Percentiles rank a stretch among this genome's conserved stretches.
These are phyloP conservation scores for Panulirus ornatus DNA, from an alignment of 1,140 invertebrate genomes.

Conservation along the genomic window DNA sequence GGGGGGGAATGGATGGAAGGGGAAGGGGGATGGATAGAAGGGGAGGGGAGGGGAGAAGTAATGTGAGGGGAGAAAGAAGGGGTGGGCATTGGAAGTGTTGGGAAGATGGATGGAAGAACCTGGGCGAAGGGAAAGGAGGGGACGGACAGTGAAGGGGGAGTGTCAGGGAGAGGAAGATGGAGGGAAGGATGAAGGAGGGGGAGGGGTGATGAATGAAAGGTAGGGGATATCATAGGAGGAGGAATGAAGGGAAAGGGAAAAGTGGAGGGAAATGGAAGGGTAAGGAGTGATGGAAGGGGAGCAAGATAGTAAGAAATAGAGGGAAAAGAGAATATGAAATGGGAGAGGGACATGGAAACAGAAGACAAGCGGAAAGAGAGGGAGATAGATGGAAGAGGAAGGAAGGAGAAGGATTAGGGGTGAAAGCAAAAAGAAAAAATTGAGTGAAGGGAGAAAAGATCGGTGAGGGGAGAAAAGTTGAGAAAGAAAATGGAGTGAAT, in stretches of 20 bases:
- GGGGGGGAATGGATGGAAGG: not conserved
- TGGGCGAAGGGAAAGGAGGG: too few species aligned
- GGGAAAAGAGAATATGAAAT: not conserved
- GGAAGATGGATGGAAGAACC: not conserved
- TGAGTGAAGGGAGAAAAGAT: not conserved
- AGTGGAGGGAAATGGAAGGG: too few species aligned
- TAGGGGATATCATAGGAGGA: too few species aligned
- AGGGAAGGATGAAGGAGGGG: too few species aligned
- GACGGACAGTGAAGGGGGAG: too few species aligned
- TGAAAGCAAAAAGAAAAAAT: not conserved
- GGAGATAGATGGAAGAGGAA: not conserved
- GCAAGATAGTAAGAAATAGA: too few species aligned
- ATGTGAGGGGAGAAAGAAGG: not conserved
- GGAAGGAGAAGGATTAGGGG: not conserved
- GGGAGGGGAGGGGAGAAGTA: not conserved
- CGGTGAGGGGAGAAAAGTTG: not conserved
- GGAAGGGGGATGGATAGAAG: not conserved
- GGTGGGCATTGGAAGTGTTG: too few species aligned
- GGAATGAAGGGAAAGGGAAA: too few species aligned
- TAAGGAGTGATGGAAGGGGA: too few species aligned
- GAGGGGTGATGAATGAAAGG: too few species aligned
- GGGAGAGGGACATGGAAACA: not conserved
- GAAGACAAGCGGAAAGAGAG: not conserved
- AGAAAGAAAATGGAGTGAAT: not conserved
- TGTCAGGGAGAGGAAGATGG: too few species aligned